These are phyloP conservation scores for Hipparchia sbordonii DNA, from an alignment of 2,888 invertebrate species.

Conservation along the genomic window DNA sequence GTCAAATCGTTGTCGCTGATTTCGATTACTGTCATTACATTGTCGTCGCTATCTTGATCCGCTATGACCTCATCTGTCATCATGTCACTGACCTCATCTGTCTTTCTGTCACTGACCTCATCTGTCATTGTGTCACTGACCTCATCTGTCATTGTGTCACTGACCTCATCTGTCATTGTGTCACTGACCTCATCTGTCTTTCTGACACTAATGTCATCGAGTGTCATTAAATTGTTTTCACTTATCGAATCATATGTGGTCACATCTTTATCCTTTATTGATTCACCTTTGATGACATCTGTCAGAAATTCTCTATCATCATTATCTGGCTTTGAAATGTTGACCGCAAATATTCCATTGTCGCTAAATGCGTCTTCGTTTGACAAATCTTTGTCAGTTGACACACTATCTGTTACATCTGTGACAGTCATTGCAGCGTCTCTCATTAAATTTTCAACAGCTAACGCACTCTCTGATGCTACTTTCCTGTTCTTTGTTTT, in stretches of 20 bases:
- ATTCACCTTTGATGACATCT: not conserved
- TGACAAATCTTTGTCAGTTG: not conserved
- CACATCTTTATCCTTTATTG: not conserved
- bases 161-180: not conserved
- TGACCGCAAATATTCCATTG: not conserved
- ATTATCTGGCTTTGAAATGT: not conserved
- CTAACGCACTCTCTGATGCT: not conserved
- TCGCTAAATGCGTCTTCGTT: not conserved
- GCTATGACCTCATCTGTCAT: too few species aligned
- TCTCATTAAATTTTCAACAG: not conserved
- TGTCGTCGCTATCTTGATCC: not conserved
- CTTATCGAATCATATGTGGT: not conserved
- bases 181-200: not conserved
- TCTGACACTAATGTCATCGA: not conserved
- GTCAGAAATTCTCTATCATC: not conserved
- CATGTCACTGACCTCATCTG: too few species aligned
- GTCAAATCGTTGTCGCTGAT: not conserved
- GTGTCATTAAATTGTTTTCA: not conserved
- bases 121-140: not conserved
- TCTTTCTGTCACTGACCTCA: not conserved
- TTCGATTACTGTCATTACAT: not conserved
- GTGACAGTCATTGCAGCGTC: not conserved
- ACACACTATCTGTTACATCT: not conserved
- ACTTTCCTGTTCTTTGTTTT: not conserved
- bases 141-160: too few species aligned